Evolutionary conservation across 2,888 invertebrate genomes (phyloP), one percentile per base, ranked within the genome.

Genomic region (Microctonus brassicae): DNA sequence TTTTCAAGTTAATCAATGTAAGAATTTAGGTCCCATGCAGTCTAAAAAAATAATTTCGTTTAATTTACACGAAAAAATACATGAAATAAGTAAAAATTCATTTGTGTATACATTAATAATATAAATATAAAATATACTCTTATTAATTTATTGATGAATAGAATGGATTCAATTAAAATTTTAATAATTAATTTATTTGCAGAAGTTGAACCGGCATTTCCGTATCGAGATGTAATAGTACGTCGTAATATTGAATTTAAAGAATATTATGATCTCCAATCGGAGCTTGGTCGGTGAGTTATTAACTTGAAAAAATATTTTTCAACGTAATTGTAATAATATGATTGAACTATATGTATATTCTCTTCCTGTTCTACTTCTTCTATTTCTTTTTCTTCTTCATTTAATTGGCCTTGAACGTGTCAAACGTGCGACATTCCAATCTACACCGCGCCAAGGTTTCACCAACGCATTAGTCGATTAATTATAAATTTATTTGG

Each of bases 261-360:
- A 86, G 93, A 95, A 81, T 91, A 92, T 82, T 98, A 95, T 86
- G 94, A 95, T 83, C 91, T 98, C 87, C 92, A 95, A 80, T 93
- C 94, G 70, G 96, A 98, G 89, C 93, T 98, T 81, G 98, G 98
- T 87, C 94, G 97, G 97, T 97, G 89, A 91, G 90, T 77, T 67
- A 9, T 13, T 24, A 29, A n/a, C 26, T 42, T 36, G 33, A 55
- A 36, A 4, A n/a, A 20, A 26, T 60, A 26, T 29, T 39, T 34
- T 39, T 36, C 13, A 36, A 39, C 10, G 7, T 22, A 24, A 39
- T 24, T 34, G 36, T 34, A 17, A 63, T 7, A 63, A 63, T 36
- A 62, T 62, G 1, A 10, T 29, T 29, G 29, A 29, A 7, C 7
- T 7, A 29, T 7, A n/a, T n/a, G n/a, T n/a, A 5, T 29, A 7